These are phyloP conservation scores for Drosophila leonis DNA, from an alignment of 2,888 invertebrate genomes.

Conservation along the genomic window DNA sequence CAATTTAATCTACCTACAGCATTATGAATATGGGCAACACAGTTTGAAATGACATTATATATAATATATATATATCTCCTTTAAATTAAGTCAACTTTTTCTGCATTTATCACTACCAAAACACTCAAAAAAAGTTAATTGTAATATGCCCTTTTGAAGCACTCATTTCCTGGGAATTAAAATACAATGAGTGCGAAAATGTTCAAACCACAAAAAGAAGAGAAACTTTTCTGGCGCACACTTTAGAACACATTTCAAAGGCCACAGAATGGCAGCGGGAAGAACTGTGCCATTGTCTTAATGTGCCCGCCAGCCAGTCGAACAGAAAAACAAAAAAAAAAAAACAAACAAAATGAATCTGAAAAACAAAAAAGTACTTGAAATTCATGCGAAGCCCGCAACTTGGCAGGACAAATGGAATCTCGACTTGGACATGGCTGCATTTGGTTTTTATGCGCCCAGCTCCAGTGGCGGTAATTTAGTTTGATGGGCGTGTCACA, in stretches of 20 bases:
- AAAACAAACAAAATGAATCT: slow-evolving; percentile 15
- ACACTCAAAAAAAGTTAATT: not conserved
- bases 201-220: slow-evolving; percentile 15
- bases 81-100: not conserved
- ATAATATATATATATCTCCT: not conserved
- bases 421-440: slow-evolving; percentile 48
- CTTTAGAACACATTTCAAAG: slow-evolving; percentile 65
- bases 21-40: too few species aligned
- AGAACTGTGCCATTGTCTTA: slow-evolving; percentile 54
- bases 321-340: slow-evolving; percentile 9
- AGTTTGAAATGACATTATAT: too few species aligned
- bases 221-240: slow-evolving; percentile 44
- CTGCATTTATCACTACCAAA: not conserved
- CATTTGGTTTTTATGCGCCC: slow-evolving; percentile 57
- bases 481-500: slow-evolving; percentile 77
- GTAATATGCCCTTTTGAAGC: slow-evolving; percentile 16
- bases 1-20: too few species aligned
- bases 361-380: slow-evolving; percentile 47
- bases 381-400: slow-evolving; percentile 66
- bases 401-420: slow-evolving; percentile 33
- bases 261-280: slow-evolving; percentile 62
- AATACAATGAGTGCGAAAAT: slow-evolving; percentile 45
- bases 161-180: slow-evolving; percentile 15
- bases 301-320: slow-evolving; percentile 50
- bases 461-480: slow-evolving; percentile 65